Percentiles rank a stretch among this genome's conserved stretches.
Evolutionary conservation across 92 coral and sea anemone genomes (phyloP).

Genomic region (Zoanthus gigantus): DNA sequence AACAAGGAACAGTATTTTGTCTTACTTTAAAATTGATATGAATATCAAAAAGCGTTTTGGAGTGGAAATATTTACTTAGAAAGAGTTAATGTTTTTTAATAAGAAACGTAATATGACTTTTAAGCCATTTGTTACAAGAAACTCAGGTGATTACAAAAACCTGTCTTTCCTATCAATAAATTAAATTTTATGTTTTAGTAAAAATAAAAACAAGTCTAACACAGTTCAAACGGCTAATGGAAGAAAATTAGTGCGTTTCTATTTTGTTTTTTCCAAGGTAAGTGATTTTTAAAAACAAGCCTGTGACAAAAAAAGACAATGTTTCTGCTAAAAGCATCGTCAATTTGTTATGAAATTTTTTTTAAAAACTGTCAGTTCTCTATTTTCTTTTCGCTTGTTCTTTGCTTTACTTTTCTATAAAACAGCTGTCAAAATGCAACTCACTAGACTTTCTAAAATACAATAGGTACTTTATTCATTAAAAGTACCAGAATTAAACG

Average conservation of each 20-base stretch:
- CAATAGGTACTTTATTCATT: constrained; percentile 20
- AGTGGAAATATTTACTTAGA: background rate
- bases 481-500: constrained; percentile 26
- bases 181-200: background rate
- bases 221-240: background rate
- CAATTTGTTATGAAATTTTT: background rate
- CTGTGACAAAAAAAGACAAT: background rate
- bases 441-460: constrained; percentile 16
- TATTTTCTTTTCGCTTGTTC: background rate
- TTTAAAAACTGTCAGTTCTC: background rate
- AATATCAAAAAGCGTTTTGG: background rate
- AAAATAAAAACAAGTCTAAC: background rate
- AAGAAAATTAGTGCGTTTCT: background rate
- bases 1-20: background rate
- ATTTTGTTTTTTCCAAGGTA: background rate
- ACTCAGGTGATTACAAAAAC: background rate
- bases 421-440: constrained; percentile 31
- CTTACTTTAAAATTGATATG: background rate
- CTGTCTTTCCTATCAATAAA: background rate
- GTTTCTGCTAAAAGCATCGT: constrained; percentile 11
- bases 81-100: background rate
- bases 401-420: background rate
- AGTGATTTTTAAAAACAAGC: background rate
- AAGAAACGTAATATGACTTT: background rate
- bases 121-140: background rate